Percentiles rank a stretch among this genome's conserved stretches.
phyloP scores from a whole-genome alignment of 2,888 invertebrate genomes.

The Trilocha varians region DNA sequence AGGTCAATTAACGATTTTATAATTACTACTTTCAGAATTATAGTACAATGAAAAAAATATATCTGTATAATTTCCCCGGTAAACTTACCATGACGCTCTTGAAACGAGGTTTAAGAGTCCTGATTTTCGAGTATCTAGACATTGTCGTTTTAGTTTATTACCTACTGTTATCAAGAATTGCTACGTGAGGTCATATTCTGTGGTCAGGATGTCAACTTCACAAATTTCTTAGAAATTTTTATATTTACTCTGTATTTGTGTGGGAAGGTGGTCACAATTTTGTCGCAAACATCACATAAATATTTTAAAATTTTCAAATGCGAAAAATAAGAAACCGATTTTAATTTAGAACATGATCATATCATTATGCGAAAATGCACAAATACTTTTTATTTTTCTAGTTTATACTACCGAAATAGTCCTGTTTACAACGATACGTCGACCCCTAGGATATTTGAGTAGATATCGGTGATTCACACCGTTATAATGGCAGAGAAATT shows the following conservation, averaged over 20 bases:
- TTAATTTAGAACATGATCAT: neutral
- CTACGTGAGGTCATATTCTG: neutral
- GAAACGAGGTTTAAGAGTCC: too few species aligned
- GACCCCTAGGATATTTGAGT: neutral
- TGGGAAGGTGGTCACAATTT: neutral
- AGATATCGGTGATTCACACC: conserved; percentile 3
- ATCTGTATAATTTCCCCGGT: too few species aligned
- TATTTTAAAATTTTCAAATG: neutral
- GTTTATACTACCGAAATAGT: too few species aligned
- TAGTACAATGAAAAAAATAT: too few species aligned
- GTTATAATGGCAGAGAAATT: conserved; percentile 18
- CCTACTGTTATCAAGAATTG: neutral
- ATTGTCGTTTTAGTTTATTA: too few species aligned
- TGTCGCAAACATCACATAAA: neutral
- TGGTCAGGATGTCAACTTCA: neutral
- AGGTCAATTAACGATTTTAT: too few species aligned
- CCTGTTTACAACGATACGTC: neutral
- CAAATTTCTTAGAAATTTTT: neutral
- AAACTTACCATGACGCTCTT: too few species aligned
- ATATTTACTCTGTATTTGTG: too few species aligned
- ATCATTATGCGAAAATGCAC: neutral
- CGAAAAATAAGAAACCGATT: neutral
- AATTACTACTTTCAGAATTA: too few species aligned
- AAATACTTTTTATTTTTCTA: neutral
- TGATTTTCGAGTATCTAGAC: too few species aligned